Conservation (phyloP, 2,797 vertebrate species). For the Centropyge bicolor region DNA sequence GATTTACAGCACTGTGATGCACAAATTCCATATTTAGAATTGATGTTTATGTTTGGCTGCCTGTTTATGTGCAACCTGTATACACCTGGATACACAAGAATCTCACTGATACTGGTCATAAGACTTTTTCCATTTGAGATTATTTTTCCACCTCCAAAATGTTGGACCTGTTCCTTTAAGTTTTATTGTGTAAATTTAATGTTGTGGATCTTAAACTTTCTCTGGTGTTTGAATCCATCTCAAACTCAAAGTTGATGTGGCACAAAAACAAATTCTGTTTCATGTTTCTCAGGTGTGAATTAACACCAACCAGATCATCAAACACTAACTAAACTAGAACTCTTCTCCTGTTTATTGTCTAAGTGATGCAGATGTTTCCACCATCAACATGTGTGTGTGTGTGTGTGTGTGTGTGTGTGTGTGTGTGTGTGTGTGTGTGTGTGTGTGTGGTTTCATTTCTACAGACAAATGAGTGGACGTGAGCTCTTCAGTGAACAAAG, state of each 20-base stretch:
- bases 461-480: neutral
- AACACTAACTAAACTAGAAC: neutral
- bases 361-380: neutral
- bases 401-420: neutral
- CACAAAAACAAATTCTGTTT: too few relatives aligned
- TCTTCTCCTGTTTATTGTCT: neutral
- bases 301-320: too few relatives aligned
- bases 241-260: too few relatives aligned
- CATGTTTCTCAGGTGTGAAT: too few relatives aligned
- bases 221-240: neutral
- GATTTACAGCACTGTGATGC: neutral
- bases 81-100: too few relatives aligned
- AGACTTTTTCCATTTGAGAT: neutral
- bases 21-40: neutral
- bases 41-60: neutral
- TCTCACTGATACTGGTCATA: neutral
- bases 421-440: constrained; percentile 3
- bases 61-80: neutral
- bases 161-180: neutral
- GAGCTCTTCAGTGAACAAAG: constrained; percentile 6
- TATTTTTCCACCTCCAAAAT: neutral
- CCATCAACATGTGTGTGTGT: neutral
- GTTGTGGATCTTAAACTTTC: constrained; percentile 18
- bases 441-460: neutral
- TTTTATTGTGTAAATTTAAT: neutral